Conservation (phyloP, 2,797 vertebrate genomes). For the Coreius guichenoti region DNA sequence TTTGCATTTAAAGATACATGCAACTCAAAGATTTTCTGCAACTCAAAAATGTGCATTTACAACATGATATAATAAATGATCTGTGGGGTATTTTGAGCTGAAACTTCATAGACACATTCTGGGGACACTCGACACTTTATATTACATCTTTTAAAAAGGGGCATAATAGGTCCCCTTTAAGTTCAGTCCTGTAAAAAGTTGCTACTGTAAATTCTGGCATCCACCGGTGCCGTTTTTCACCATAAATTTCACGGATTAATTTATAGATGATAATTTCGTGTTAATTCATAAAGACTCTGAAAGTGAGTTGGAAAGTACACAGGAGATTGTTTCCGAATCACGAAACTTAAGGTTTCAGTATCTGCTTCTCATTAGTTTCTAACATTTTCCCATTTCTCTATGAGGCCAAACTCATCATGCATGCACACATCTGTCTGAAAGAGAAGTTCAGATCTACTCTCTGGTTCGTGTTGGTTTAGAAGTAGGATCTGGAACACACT, state of each 20-base stretch:
- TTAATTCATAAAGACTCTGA: background rate
- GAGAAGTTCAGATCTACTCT: background rate
- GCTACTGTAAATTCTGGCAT: background rate
- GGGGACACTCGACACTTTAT: too few species aligned
- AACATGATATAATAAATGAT: too few species aligned
- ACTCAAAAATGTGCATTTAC: too few species aligned
- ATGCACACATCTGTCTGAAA: background rate
- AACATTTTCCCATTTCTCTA: conserved; percentile 3
- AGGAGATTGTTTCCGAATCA: background rate
- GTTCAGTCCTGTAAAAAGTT: too few species aligned
- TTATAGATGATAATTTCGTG: background rate
- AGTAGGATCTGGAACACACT: background rate
- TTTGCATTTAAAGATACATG: too few species aligned
- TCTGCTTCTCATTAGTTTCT: conserved; percentile 28
- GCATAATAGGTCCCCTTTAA: too few species aligned
- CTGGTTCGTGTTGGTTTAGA: background rate
- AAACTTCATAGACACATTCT: too few species aligned
- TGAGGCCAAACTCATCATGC: background rate
- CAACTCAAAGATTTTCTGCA: too few species aligned
- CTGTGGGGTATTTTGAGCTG: too few species aligned
- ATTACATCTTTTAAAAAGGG: too few species aligned
- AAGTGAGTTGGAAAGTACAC: background rate
- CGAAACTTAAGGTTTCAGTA: background rate
- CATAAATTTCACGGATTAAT: background rate
- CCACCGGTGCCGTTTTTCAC: background rate